Base-by-base conservation (phyloP, 2,888 invertebrate genomes). In the Habroteleia sp. region DNA sequence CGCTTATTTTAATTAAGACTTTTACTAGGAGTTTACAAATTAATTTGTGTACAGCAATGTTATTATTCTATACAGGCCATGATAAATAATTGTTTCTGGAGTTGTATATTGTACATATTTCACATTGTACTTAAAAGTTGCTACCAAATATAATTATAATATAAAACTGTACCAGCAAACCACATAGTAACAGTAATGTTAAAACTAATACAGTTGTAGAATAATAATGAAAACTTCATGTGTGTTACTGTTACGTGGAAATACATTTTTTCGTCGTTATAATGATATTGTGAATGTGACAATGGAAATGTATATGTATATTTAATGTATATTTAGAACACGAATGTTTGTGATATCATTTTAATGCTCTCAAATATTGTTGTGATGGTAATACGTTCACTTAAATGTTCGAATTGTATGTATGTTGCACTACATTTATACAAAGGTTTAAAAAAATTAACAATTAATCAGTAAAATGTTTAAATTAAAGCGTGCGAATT, bases 281-380 rank as follows among this genome's bases (percentile, higher is more conserved):
- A 50, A 58, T 29, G 37, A 50, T 60, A 60, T 35, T 33, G 48
- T 68, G 50, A 52, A 44, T 60, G 50, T 69, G 50, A 52, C 58
- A 69, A 69, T 58, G 68, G 33, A 50, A 50, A 58, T 60, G 68
- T 50, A 60, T 60, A n/a, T n/a, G n/a, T n/a, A n/a, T n/a, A n/a
- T n/a, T n/a, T n/a, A 52, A 58, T 35, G 50, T 69, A 42, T 69
- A 69, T 31, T 39, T 58, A 58, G 58, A 58, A 54, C 54, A 39
- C 54, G 44, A 41, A 68, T 60, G 42, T 50, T 69, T 58, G 41
- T 60, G 68, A 60, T 69, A 56, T 60, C 31, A 13, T 46, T 58
- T 69, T 50, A 50, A 60, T 31, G 10, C 20, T 60, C 50, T 16
- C 33, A 41, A 41, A 68, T 44, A 58, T 48, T 39, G 39, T 56